Evolutionary conservation across 37 sponge, comb jelly and placozoan species (phyloP), one percentile per base, ranked within the genome.

Genomic region (Theonella swinhoei): DNA sequence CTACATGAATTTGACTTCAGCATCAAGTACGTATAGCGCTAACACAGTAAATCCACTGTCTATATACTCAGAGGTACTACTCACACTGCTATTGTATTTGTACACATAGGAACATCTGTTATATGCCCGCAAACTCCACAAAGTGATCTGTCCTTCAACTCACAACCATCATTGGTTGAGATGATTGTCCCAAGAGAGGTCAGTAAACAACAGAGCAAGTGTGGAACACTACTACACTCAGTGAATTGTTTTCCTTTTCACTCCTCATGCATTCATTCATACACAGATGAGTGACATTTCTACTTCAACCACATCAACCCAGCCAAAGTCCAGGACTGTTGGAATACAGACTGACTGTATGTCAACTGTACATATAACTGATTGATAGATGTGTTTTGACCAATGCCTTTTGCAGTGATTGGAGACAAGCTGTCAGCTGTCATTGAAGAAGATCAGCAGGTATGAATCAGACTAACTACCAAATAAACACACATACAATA

Each of bases 161-260:
- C 43, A 31, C 25, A 9, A 2, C 80, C 31, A 30, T 81, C 82
- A 2, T 39, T 81, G 26, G 72, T 81, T 23, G 82, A 81, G 36
- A 81, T 81, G 82, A 54, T 71, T 14, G n/a, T 81, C 7, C 82
- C 82, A 41, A 71, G 62, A 81, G 28, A 1, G 39, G 82, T 71
- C 42, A 58, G 72, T 20, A 2, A 34, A 22, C 38, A 39, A 14
- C 74, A 47, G 11, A 47, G 14, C 54, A n/a, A n/a, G n/a, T n/a
- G n/a, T n/a, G n/a, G n/a, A n/a, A n/a, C n/a, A n/a, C n/a, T n/a
- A n/a, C n/a, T n/a, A n/a, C n/a, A n/a, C n/a, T n/a, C n/a, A n/a
- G n/a, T n/a, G n/a, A n/a, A n/a, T n/a, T n/a, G n/a, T n/a, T n/a
- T n/a, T n/a, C n/a, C n/a, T n/a, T n/a, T n/a, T n/a, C n/a, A n/a